Evolutionary conservation across 2,113 vertebrate species (phyloP), one percentile per base, ranked within the genome.

Genomic region (Holacanthus passer): DNA sequence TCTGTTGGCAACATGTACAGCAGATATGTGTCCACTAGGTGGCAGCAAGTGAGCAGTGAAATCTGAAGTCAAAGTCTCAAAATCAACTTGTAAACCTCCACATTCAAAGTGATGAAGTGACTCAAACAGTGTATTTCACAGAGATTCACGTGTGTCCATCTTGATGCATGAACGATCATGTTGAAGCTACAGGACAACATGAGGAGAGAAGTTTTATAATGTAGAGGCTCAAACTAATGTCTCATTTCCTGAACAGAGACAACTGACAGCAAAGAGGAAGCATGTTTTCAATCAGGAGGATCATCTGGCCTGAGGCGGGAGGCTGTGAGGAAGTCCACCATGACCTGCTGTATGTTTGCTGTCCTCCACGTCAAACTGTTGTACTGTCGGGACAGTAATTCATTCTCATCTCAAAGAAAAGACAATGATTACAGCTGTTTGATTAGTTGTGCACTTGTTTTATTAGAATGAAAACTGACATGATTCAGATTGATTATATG

Each of bases 221-320:
- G 14, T 17, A 17, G 20, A 37, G 7, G 7, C 7, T 12, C 27
- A 63, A 63, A 41, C 37, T 17, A 27, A 43, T 19, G 22, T 43
- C 22, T 41, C 52, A 31, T 71, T 71, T 56, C 37, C 69, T 72
- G 50, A 73, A 19, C 56, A 72, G 19, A 70, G n/a, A 72, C 6
- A n/a, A 3, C 24, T 56, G 69, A 20, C 12, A 11, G 32, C 39
- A 59, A 60, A 60, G 19, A 56, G 29, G 29, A 48, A 29, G 31
- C 41, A 19, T 48, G 41, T 60, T 73, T 73, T n/a, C 53, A 72
- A n/a, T 47, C 53, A 71, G 52, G 10, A 41, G 37, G 35, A 55
- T 39, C 50, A 41, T 70, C 35, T 43, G 12, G 32, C 27, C 10
- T n/a, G 32, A 62, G 19, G 4, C 59, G n/a, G 11, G 32, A 19